Conservation (phyloP, 2,797 vertebrate genomes). For the Alauda arvensis region DNA sequence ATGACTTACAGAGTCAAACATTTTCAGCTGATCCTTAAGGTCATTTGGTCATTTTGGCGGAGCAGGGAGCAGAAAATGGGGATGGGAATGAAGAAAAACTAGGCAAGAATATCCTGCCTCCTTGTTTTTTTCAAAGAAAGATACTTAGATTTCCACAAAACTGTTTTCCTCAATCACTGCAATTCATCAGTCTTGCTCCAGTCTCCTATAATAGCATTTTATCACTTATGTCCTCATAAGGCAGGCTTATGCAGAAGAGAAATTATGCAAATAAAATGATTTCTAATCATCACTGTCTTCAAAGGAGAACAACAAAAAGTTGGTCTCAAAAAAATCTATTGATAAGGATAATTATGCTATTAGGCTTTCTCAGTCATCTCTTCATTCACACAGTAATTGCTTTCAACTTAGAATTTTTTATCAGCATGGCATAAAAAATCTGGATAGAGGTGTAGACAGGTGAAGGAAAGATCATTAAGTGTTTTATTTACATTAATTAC, state of each 20-base stretch:
- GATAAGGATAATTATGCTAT: constrained; percentile 39
- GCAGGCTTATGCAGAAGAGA: neutral
- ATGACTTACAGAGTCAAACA: neutral
- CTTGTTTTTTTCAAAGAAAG: neutral
- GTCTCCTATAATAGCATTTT: neutral
- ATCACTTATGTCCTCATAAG: neutral
- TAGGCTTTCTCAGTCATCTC: constrained; percentile 5
- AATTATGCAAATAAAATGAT: constrained; percentile 26
- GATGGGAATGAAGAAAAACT: neutral
- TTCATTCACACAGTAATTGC: constrained; percentile 2
- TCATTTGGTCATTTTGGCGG: neutral
- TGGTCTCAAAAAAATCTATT: constrained; percentile 16
- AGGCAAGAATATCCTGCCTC: neutral
- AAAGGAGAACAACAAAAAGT: constrained; percentile 20
- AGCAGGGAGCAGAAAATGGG: neutral
- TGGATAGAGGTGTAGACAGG: constrained; percentile 1
- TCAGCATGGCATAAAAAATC: neutral
- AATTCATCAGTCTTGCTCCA: neutral
- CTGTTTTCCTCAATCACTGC: neutral
- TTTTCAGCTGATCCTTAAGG: neutral
- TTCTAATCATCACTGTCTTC: constrained; percentile 25
- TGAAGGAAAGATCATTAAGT: constrained; percentile 23
- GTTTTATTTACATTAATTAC: constrained; percentile 22
- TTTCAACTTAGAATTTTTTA: constrained; percentile 6
- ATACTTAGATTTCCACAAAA: neutral